Evolutionary conservation across 2,113 vertebrate genomes (phyloP).

Genomic region (human (Homo sapiens)): DNA sequence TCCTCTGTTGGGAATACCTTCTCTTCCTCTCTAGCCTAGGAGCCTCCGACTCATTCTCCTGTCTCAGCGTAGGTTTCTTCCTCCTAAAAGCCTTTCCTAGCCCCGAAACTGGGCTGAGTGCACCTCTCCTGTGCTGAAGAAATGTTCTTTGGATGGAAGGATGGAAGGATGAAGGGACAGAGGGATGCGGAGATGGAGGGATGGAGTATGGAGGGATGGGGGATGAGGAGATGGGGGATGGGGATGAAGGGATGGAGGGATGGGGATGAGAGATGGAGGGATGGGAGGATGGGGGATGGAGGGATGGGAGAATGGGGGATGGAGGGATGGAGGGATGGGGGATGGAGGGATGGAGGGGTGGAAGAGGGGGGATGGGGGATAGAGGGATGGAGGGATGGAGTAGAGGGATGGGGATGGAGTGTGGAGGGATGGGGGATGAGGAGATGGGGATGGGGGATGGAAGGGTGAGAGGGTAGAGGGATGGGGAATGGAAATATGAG

Average conservation of each 20-base stretch:
- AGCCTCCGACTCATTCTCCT: accelerated
- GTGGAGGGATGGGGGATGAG: no score
- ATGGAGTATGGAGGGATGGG: not conserved
- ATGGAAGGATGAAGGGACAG: not conserved
- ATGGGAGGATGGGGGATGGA: no score
- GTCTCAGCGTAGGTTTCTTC: not conserved
- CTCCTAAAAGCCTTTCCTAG: not conserved
- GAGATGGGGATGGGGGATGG: not conserved
- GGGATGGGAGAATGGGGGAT: no score
- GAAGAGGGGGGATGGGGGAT: no score
- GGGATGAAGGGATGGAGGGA: no score
- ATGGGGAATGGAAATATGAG: not conserved
- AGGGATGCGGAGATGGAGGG: accelerated
- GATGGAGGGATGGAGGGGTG: no score
- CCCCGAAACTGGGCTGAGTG: no score
- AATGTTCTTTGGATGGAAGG: not conserved
- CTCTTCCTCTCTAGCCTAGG: not conserved
- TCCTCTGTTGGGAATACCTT: not conserved
- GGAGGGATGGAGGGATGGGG: no score
- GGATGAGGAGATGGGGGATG: not conserved
- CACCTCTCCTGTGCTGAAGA: not conserved
- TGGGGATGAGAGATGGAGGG: no score
- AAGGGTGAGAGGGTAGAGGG: no score
- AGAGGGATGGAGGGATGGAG: no score
- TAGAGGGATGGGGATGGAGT: no score